Conservation (phyloP, 2,888 invertebrate species). For the Drosophila anomalipes region DNA sequence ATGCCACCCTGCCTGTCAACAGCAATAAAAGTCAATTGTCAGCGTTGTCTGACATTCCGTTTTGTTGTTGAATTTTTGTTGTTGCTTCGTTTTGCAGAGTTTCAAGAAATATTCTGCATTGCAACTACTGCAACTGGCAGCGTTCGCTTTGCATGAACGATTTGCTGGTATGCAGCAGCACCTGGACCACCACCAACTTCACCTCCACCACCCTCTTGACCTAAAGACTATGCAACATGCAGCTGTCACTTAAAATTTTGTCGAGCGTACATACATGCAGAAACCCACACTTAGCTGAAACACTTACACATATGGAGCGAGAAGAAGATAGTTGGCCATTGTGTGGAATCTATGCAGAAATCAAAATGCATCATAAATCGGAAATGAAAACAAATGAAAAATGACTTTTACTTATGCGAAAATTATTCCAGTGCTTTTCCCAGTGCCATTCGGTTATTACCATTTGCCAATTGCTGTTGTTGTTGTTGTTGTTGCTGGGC, state of each 20-base stretch:
- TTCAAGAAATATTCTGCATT: conserved; percentile 41
- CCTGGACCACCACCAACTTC: not conserved
- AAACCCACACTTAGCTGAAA: not conserved
- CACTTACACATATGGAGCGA: not conserved
- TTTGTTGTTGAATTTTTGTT: conserved; percentile 23
- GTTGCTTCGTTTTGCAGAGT: conserved; percentile 8
- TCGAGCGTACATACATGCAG: conserved; percentile 42
- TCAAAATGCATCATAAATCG: conserved; percentile 76
- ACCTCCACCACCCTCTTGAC: conserved; percentile 7
- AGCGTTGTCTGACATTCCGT: conserved; percentile 59
- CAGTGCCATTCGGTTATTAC: conserved; percentile 7
- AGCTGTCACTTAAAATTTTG: conserved; percentile 75
- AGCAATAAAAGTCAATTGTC: conserved; percentile 81
- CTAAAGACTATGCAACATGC: conserved; percentile 40
- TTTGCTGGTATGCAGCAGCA: conserved; percentile 56
- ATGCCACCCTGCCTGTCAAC: conserved; percentile 52
- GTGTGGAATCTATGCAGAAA: conserved; percentile 62
- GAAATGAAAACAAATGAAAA: conserved; percentile 81
- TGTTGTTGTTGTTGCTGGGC: conserved; percentile 9
- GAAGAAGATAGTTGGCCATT: not conserved
- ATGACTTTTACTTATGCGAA: conserved; percentile 75
- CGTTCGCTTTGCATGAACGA: conserved; percentile 35
- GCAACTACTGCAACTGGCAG: conserved; percentile 28
- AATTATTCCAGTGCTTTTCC: conserved; percentile 50
- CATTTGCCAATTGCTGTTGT: not conserved